Evolutionary conservation across 2,113 vertebrate species (phyloP), one percentile per base, ranked within the genome.

Genomic region (Plestiodon gilberti): DNA sequence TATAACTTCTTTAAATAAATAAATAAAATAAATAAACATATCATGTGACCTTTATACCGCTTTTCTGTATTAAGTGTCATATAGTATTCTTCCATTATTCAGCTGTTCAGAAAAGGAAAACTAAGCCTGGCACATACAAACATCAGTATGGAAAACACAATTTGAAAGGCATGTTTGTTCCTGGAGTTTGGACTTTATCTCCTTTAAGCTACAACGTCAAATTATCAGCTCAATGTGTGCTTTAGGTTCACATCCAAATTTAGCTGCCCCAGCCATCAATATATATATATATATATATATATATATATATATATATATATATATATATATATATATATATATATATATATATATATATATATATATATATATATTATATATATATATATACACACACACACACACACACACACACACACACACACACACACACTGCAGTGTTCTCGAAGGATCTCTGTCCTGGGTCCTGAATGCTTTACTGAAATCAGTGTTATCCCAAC

Each of bases 401-500:
- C n/a, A n/a, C n/a, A n/a, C n/a, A n/a, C n/a, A n/a, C n/a, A n/a
- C n/a, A n/a, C n/a, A n/a, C n/a, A n/a, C n/a, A n/a, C n/a, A n/a
- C n/a, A n/a, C n/a, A n/a, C n/a, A n/a, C n/a, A n/a, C n/a, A n/a
- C n/a, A 77, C 2, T 3, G 14, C 0, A 59, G 23, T 62, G 78
- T 83, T 70, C 57, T 0, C 2, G 38, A 78, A 64, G 5, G 38
- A 67, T 80, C 6, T 6, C 1, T 79, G 15, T 28, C 28, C 62
- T 18, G 1, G 0, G 82, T 80, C 3, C 14, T 0, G 0, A 90
- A 78, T 83, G n/a, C 11, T 81, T 35, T 18, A 28, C 22, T 3
- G 22, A 79, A 62, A 64, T 62, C 35, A 62, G 13, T 64, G 22
- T 69, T 57, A 78, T 82, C 89, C 55, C 59, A 82, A 88, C 81